A percentile compares a stretch with the other conserved stretches of the same genome.
These are phyloP conservation scores for Zaprionus ghesquierei DNA, from an alignment of 1,140 invertebrate species.

Conservation along the genomic window DNA sequence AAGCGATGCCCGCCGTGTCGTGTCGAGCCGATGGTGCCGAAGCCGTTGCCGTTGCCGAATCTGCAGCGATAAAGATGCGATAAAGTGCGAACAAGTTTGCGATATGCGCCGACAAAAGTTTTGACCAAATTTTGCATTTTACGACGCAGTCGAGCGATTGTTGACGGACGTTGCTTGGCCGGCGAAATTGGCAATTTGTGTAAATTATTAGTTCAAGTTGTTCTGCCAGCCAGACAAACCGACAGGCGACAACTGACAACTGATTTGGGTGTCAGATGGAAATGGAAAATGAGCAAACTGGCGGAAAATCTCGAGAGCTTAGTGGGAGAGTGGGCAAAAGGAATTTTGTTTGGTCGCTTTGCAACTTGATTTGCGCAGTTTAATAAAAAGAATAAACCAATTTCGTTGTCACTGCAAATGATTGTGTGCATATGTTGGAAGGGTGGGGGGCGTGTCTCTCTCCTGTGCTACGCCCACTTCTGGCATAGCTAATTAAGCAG, in stretches of 20 bases:
- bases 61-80: slow-evolving; percentile 73
- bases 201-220: slow-evolving; percentile 79
- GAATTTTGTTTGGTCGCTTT: background rate
- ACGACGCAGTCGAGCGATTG: slow-evolving; percentile 27
- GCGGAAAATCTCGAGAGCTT: background rate
- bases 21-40: slow-evolving; percentile 52
- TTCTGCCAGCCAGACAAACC: background rate
- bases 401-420: slow-evolving; percentile 54
- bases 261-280: background rate
- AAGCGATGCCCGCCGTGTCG: too few species aligned
- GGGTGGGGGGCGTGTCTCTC: background rate
- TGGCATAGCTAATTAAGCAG: slow-evolving; percentile 72
- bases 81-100: slow-evolving; percentile 76
- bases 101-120: slow-evolving; percentile 49
- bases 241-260: slow-evolving; percentile 7
- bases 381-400: slow-evolving; percentile 67
- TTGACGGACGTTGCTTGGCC: slow-evolving; percentile 64
- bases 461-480: slow-evolving; percentile 8
- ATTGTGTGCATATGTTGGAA: slow-evolving; percentile 23
- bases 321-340: too few species aligned
- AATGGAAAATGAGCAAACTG: background rate
- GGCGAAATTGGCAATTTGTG: slow-evolving; percentile 75
- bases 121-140: slow-evolving; percentile 73
- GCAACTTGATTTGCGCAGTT: slow-evolving; percentile 25
- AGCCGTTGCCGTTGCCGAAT: background rate